These are phyloP conservation scores for Paralinhomoeus sp. DNA, from an alignment of 2,888 invertebrate species.

Conservation along the genomic window DNA sequence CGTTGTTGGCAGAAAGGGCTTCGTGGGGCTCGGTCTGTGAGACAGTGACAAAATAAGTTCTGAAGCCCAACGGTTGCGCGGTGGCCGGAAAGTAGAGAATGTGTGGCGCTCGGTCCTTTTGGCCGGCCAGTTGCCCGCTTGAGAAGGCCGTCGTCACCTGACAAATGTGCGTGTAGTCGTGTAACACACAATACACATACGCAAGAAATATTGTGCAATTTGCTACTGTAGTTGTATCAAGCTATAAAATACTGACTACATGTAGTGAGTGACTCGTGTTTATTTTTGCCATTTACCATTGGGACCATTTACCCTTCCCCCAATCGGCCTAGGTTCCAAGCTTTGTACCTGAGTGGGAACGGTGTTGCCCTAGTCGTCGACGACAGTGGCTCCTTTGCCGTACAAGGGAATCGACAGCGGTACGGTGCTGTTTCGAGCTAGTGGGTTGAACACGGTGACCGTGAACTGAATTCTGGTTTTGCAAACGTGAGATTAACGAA, in stretches of 20 bases:
- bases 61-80: slow-evolving; percentile 10
- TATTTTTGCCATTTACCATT: too few species aligned
- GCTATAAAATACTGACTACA: too few species aligned
- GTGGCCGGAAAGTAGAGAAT: slow-evolving; percentile 7
- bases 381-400: slow-evolving; percentile 8
- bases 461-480: slow-evolving; percentile 5
- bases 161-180: neutral
- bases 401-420: slow-evolving; percentile 13
- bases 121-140: too few species aligned
- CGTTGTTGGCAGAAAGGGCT: too few species aligned
- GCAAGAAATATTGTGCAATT: neutral
- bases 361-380: slow-evolving; percentile 4
- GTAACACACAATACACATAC: neutral
- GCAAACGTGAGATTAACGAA: too few species aligned
- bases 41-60: slow-evolving; percentile 9
- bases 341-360: slow-evolving; percentile 7
- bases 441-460: slow-evolving; percentile 16
- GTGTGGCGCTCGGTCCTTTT: slow-evolving; percentile 7
- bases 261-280: too few species aligned
- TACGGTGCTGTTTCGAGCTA: slow-evolving; percentile 4
- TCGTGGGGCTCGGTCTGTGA: too few species aligned
- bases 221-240: neutral
- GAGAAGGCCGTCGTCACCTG: too few species aligned
- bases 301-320: too few species aligned
- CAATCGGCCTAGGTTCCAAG: too few species aligned